Base-by-base conservation (phyloP, 2,888 invertebrate genomes). In the Erpobdella octoculata region DNA sequence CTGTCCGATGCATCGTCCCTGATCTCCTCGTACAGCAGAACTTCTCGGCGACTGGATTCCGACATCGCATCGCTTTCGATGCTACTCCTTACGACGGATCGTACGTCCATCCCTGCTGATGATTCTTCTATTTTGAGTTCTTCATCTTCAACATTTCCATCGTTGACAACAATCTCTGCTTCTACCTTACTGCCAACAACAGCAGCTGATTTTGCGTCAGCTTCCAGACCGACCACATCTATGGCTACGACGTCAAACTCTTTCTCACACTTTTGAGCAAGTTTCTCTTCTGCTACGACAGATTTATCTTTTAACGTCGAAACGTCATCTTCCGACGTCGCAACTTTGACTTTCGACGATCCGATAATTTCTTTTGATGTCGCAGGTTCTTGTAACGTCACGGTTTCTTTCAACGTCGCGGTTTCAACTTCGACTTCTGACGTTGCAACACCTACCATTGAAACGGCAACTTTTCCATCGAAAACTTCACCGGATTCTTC, bases 211-310 rank as follows among this genome's bases (percentile, higher is more conserved):
- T n/a, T n/a, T n/a, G 46, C 46, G 46, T 46, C 46, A n/a, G n/a
- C 46, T 15, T 15, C 46, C 15, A 46, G 15, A 15, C 15, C 46
- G n/a, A 46, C 31, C 25, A 36, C 31, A 48, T 71, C 64, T n/a
- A 18, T 58, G n/a, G 35, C 21, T n/a, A 59, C 61, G 35, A 36
- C 25, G n/a, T 37, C 36, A 21, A 61, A 48, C 61, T 70, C 70
- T 15, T 46, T 46, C 4, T 48, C 58, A 36, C 53, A 53, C 58
- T 35, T 31, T 25, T 33, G 38, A 12, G 59, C 21, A 15, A 37
- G 37, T n/a, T 70, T 62, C 9, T 62, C 62, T 25, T 36, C 68
- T 18, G 28, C 21, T 15, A 37, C 62, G 5, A 37, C 62, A n/a
- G 12, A 38, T 21, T 62, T 41, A 33, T 3, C 41, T 15, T 9